A percentile compares a stretch with the other conserved stretches of the same genome.
Conservation (phyloP, 2,888 invertebrate genomes). For the Eupeodes latifasciatus region DNA sequence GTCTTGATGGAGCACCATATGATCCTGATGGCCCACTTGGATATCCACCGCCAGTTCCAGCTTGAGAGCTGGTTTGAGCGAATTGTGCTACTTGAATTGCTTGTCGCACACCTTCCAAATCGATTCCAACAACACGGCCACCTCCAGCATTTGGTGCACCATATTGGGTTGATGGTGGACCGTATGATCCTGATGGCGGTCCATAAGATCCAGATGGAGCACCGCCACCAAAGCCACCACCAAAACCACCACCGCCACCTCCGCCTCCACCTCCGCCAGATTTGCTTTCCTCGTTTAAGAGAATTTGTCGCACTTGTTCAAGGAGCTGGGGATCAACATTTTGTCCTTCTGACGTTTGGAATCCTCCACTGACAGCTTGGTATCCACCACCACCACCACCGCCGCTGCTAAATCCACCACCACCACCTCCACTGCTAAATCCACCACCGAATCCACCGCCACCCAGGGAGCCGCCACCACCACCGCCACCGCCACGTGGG, state of each 20-base stretch:
- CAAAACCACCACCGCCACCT: slow-evolving; percentile 82
- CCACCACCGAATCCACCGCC: slow-evolving; percentile 85
- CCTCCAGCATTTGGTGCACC: slow-evolving; percentile 85
- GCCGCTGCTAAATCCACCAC: slow-evolving; percentile 84
- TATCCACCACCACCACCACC: slow-evolving; percentile 90
- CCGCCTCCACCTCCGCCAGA: slow-evolving; percentile 85
- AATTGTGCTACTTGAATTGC: slow-evolving; percentile 95
- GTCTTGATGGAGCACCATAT: slow-evolving; percentile 87
- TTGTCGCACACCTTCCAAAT: slow-evolving; percentile 93
- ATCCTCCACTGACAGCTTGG: slow-evolving; percentile 90
- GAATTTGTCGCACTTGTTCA: slow-evolving; percentile 93
- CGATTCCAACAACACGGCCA: slow-evolving; percentile 90
- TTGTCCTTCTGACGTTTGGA: slow-evolving; percentile 92
- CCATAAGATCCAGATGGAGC: slow-evolving; percentile 86
- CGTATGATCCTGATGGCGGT: slow-evolving; percentile 88
- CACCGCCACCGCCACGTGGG: slow-evolving; percentile 87
- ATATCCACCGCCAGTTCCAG: slow-evolving; percentile 83
- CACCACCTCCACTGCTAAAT: slow-evolving; percentile 82
- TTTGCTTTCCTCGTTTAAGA: slow-evolving; percentile 91
- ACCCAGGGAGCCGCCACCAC: slow-evolving; percentile 84
- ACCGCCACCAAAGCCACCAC: slow-evolving; percentile 83
- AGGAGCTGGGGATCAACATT: slow-evolving; percentile 91
- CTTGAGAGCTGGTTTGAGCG: slow-evolving; percentile 88
- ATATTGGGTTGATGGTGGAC: slow-evolving; percentile 88
- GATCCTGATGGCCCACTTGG: slow-evolving; percentile 86